Conservation (phyloP, 2,113 vertebrate species). For the Lanius collurio region DNA sequence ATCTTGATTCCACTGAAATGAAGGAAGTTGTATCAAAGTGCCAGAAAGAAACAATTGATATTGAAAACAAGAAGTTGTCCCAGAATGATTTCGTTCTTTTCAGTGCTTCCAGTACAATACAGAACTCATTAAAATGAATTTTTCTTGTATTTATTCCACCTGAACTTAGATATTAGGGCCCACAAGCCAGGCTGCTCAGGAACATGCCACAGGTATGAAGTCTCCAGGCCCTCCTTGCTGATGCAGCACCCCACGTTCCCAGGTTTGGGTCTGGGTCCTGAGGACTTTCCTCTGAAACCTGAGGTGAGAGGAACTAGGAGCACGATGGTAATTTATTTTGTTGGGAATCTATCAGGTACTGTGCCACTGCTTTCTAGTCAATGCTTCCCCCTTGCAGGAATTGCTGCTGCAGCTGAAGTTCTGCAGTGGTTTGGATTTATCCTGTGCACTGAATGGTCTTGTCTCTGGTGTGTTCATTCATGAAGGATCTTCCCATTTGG, state of each 20-base stretch:
- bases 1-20: not conserved
- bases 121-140: not conserved
- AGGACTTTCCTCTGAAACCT: not conserved
- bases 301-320: not conserved
- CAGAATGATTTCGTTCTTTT: not conserved
- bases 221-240: not conserved
- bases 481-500: not conserved
- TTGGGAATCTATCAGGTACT: not conserved
- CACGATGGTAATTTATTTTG: not conserved
- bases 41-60: not conserved
- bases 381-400: not conserved
- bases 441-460: not conserved
- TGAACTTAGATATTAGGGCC: not conserved
- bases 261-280: not conserved
- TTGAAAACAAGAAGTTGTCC: not conserved
- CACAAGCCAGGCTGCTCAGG: slow-evolving; percentile 62
- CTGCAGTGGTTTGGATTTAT: not conserved
- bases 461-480: not conserved
- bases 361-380: not conserved
- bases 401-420: not conserved
- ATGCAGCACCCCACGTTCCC: accelerated
- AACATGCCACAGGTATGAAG: not conserved
- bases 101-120: not conserved
- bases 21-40: not conserved
- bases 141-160: not conserved